Conservation (phyloP, 2,797 vertebrate species). For the Hylomyscus alleni region DNA sequence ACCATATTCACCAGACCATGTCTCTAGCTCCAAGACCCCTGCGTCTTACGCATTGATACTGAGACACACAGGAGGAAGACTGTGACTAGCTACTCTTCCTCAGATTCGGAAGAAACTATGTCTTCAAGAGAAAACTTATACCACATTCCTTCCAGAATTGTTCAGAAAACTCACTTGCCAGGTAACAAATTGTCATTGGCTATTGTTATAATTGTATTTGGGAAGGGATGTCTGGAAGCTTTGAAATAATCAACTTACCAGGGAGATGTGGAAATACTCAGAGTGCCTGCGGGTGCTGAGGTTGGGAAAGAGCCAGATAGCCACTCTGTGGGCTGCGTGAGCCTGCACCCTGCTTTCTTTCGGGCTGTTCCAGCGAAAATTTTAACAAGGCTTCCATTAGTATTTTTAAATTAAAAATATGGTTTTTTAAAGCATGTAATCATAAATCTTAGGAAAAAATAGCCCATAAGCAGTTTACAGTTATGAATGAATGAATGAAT, state of each 20-base stretch:
- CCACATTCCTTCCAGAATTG: background rate
- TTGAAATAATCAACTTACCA: background rate
- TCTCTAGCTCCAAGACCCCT: background rate
- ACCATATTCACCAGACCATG: too few species aligned
- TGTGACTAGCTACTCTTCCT: background rate
- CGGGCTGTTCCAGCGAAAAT: background rate
- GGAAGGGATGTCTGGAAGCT: background rate
- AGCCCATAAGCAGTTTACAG: background rate
- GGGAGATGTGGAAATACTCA: background rate
- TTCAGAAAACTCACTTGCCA: background rate
- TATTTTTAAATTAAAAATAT: conserved; percentile 10
- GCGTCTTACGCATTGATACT: background rate
- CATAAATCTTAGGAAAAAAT: conserved; percentile 47
- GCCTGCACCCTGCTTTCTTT: background rate
- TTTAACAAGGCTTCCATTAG: background rate
- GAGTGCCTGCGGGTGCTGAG: background rate
- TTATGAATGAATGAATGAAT: background rate
- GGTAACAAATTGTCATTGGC: background rate
- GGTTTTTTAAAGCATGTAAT: background rate
- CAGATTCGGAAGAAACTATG: background rate
- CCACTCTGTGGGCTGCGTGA: background rate
- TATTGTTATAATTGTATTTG: conserved; percentile 16
- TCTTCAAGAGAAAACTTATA: background rate
- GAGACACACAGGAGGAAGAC: too few species aligned
- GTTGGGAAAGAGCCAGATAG: background rate